Evolutionary conservation across 2,113 vertebrate genomes (phyloP).

Genomic region (Erpornis zantholeuca): DNA sequence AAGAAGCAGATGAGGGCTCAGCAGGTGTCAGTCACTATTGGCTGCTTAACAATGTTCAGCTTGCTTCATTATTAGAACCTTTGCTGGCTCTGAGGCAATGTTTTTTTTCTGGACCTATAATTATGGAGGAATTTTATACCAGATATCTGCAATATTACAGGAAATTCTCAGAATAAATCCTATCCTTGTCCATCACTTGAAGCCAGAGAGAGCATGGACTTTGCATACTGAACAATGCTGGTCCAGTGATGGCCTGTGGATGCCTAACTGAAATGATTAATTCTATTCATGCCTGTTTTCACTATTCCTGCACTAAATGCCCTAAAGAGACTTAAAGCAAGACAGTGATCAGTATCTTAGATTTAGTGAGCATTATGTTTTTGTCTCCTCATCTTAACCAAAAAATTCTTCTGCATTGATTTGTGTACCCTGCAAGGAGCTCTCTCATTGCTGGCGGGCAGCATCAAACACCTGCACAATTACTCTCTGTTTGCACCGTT

Average conservation of each 20-base stretch:
- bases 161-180: background rate
- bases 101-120: background rate
- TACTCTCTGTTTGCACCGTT: too few species aligned
- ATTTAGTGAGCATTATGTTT: background rate
- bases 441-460: background rate
- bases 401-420: background rate
- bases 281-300: background rate
- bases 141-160: background rate
- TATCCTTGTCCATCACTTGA: background rate
- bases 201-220: background rate
- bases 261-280: background rate
- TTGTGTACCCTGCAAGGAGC: background rate
- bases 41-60: background rate
- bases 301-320: background rate
- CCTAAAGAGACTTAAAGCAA: background rate
- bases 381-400: background rate
- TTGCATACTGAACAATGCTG: accelerated
- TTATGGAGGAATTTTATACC: background rate
- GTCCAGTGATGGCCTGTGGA: background rate
- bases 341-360: background rate
- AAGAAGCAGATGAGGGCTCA: background rate
- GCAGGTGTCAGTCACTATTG: background rate
- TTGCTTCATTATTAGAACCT: background rate
- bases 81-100: background rate
- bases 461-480: background rate